phyloP scores from a whole-genome alignment of 2,888 invertebrate genomes.

The Tuberolachnus salignus region DNA sequence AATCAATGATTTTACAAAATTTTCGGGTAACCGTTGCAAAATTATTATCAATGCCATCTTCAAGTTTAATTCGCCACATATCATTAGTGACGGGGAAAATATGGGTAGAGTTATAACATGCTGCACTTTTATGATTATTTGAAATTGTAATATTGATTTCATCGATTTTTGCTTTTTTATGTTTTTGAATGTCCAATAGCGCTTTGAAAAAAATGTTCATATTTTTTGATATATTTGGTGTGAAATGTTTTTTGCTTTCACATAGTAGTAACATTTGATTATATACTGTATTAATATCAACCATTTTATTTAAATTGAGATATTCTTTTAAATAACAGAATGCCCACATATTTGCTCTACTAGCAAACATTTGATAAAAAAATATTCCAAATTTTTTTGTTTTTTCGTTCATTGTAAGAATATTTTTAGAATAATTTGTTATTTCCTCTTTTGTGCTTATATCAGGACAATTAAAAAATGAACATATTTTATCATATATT shows the following conservation, averaged over 20 bases:
- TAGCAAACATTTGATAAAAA: conserved; percentile 56
- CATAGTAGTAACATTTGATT: conserved; percentile 57
- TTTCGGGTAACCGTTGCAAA: conserved; percentile 54
- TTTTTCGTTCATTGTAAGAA: conserved; percentile 41
- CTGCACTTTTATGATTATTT: conserved; percentile 54
- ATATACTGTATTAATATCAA: conserved; percentile 57
- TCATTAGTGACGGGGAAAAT: conserved; percentile 40
- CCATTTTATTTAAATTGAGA: conserved; percentile 54
- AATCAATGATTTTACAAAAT: conserved; percentile 50
- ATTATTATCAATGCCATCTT: conserved; percentile 53
- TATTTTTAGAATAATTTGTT: conserved; percentile 46
- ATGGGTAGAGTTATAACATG: conserved; percentile 47
- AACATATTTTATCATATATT: conserved; percentile 58
- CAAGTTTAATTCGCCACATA: conserved; percentile 57
- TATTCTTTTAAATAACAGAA: conserved; percentile 57
- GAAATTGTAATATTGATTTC: conserved; percentile 54
- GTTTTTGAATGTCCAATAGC: conserved; percentile 57
- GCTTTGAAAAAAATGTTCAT: conserved; percentile 57
- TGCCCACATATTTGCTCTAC: conserved; percentile 57
- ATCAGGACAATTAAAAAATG: conserved; percentile 55
- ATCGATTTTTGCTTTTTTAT: conserved; percentile 54
- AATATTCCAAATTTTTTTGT: conserved; percentile 56
- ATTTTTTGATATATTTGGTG: conserved; percentile 56
- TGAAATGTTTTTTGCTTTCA: conserved; percentile 56
- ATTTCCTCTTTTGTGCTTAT: conserved; percentile 40